phyloP scores from a whole-genome alignment of 2,113 vertebrate genomes.

The Tragulus kanchil region DNA sequence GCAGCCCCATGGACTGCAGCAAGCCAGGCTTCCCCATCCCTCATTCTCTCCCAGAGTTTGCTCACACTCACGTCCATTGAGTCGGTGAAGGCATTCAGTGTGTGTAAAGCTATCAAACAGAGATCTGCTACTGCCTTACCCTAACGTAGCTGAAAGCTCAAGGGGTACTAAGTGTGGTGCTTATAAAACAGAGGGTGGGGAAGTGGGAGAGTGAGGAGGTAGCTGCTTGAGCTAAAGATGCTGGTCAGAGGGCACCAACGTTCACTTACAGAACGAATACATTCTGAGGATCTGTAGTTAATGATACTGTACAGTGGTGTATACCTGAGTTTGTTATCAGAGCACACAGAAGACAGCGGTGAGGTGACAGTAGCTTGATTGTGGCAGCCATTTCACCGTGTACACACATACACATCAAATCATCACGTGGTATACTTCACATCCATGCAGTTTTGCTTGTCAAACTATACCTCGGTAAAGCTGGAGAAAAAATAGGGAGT shows the following conservation, averaged over 20 bases:
- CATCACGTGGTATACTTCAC: neutral
- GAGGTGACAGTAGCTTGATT: neutral
- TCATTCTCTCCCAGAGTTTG: neutral
- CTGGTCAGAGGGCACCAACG: neutral
- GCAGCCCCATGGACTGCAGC: neutral
- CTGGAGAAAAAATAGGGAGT: neutral
- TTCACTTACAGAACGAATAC: neutral
- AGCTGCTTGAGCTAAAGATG: neutral
- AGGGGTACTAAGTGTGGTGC: neutral
- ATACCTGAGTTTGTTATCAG: neutral
- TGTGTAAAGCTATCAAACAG: neutral
- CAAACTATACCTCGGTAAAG: neutral
- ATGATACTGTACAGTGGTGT: fast-evolving
- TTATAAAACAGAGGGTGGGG: neutral
- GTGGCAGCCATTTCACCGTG: neutral
- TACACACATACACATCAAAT: neutral
- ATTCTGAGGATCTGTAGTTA: neutral
- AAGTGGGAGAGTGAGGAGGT: fast-evolving
- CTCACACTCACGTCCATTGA: neutral
- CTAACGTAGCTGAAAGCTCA: neutral
- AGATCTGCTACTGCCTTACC: neutral
- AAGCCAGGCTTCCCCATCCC: neutral
- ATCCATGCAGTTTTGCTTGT: neutral
- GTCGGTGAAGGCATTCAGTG: neutral
- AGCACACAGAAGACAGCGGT: neutral